These are phyloP conservation scores for Odontocerum albicorne DNA, from an alignment of 2,888 invertebrate genomes.

Conservation along the genomic window DNA sequence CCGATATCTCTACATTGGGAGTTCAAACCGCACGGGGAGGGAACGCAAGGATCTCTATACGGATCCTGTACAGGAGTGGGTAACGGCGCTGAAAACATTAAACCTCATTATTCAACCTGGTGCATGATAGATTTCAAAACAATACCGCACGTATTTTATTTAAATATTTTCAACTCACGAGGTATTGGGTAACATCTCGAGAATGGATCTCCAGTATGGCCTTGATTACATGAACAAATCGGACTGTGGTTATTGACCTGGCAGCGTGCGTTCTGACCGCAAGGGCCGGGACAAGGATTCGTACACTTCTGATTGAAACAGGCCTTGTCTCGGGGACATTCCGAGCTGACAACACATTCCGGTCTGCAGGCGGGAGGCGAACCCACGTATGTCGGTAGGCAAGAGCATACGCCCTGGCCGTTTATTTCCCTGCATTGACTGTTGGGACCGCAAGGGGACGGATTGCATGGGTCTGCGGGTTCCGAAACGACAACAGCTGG, in stretches of 20 bases:
- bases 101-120: constrained; percentile 48
- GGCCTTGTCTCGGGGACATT: constrained; percentile 68
- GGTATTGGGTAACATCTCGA: constrained; percentile 59
- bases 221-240: constrained; percentile 65
- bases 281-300: constrained; percentile 70
- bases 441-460: constrained; percentile 79
- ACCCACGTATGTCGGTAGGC: constrained; percentile 65
- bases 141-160: too few relatives aligned
- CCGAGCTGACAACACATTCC: constrained; percentile 73
- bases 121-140: constrained; percentile 43
- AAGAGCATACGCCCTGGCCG: constrained; percentile 71
- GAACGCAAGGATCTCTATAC: constrained; percentile 63
- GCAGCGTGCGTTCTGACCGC: constrained; percentile 73
- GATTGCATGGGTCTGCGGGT: constrained; percentile 64
- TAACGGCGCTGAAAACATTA: constrained; percentile 47
- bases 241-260: constrained; percentile 72
- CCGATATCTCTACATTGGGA: constrained; percentile 59
- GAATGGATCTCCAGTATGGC: constrained; percentile 68
- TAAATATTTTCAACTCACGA: too few relatives aligned
- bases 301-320: constrained; percentile 71
- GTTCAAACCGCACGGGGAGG: constrained; percentile 69
- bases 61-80: constrained; percentile 54
- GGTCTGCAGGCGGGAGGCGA: constrained; percentile 74
- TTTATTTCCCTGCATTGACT: constrained; percentile 74
- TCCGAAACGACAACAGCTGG: constrained; percentile 42